Base-by-base conservation (phyloP, 2,888 invertebrate genomes). In the Deladenus siricidicola region DNA sequence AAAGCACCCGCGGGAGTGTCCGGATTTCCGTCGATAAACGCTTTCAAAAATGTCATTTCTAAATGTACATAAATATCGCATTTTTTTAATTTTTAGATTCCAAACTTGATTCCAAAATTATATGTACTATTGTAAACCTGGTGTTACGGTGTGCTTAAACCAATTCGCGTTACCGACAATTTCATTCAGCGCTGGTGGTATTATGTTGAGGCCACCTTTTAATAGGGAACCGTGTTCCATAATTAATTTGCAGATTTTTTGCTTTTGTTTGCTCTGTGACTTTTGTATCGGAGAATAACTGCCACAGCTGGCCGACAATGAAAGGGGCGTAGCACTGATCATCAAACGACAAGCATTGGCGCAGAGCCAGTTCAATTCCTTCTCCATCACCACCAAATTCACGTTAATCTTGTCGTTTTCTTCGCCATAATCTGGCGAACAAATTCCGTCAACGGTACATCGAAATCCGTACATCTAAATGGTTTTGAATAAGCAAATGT, bases 151-250 rank as follows among this genome's bases (percentile, higher is more conserved):
- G n/a, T n/a, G n/a, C n/a, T n/a, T n/a, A n/a, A n/a, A n/a, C n/a
- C n/a, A n/a, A n/a, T n/a, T n/a, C n/a, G n/a, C n/a, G n/a, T n/a
- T n/a, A n/a, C n/a, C n/a, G n/a, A n/a, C n/a, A n/a, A 45, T 91
- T 89, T 83, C 93, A 74, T 87, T 86, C 54, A 94, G 87, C 19
- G 88, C 87, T 1, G 93, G 88, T 0, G 89, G 43, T 88, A 87
- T 17, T 28, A 94, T 84, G 14, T 91, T 90, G 70, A 94, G 86
- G 23, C 94, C 93, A 76, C 90, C 88, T 10, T 89, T 87, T 17
- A 94, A 85, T 48, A 96, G 83, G 4, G 85, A 81, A 23, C 73
- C 75, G 63, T 78, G 77, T 26, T 69, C 69, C 49, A 72, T 72
- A 28, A 77, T 63, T 1, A 76, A 77, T 66, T 81, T 76, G 52